Evolutionary conservation across 1,140 invertebrate species (phyloP).

Genomic region (Papilio dardanus): DNA sequence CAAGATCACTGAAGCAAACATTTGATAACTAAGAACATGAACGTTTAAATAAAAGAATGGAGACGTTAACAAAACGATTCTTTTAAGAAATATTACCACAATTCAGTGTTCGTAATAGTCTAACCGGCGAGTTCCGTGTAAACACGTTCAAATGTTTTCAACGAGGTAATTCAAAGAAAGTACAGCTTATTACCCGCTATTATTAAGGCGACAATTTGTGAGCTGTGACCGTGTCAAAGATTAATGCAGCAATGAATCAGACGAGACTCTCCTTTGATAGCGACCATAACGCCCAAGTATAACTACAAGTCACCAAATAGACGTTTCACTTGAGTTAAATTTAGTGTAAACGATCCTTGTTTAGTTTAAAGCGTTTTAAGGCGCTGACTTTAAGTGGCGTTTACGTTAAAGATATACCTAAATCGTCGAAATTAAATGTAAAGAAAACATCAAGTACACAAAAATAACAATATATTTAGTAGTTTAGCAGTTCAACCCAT

Average conservation of each 20-base stretch:
- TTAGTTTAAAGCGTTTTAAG: conserved; percentile 9
- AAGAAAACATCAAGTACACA: background rate
- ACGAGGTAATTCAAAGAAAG: conserved; percentile 52
- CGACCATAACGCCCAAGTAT: conserved; percentile 4
- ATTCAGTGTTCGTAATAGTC: conserved; percentile 39
- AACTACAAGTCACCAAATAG: conserved; percentile 21
- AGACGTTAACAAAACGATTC: conserved; percentile 28
- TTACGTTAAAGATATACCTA: background rate
- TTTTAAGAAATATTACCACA: conserved; percentile 28
- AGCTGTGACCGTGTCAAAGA: conserved; percentile 31
- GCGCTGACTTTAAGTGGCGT: conserved; percentile 10
- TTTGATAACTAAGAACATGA: background rate
- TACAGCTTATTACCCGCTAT: conserved; percentile 53
- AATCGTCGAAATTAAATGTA: background rate
- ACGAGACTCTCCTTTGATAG: conserved; percentile 24
- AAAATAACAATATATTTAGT: no score
- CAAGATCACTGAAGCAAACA: conserved; percentile 5
- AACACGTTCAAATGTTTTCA: conserved; percentile 53
- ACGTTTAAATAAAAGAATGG: conserved; percentile 7
- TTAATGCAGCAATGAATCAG: conserved; percentile 34
- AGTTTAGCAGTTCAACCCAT: no score
- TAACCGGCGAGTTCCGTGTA: conserved; percentile 52
- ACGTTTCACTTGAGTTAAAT: conserved; percentile 19
- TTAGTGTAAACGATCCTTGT: conserved; percentile 16
- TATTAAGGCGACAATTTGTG: conserved; percentile 44